Base-by-base conservation (phyloP, 1,140 invertebrate genomes). In the Anthonomus grandis region DNA sequence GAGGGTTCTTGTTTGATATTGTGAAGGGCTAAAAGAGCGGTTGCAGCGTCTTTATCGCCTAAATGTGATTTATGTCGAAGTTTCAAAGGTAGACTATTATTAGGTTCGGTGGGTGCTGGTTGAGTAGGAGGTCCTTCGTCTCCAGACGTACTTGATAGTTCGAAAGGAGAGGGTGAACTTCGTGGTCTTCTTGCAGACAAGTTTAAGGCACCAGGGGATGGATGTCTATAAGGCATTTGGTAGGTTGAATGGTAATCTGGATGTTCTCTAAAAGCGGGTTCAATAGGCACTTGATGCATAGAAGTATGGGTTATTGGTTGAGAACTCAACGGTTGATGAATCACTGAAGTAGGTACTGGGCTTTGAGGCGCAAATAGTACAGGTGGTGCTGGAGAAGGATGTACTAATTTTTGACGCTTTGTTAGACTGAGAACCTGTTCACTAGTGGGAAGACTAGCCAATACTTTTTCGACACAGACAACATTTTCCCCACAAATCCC, bases 21-120 rank as follows among this genome's bases (percentile, higher is more conserved):
- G 68, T 89, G 90, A 2, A 88, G 79, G 2, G 87, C 86, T 0
- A 90, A 76, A 3, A 90, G 78, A 0, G 88, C 86, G 62, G 81
- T 88, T 1, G 89, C 88, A 1, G 89, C 87, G 67, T 92, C 90
- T 65, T 91, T 91, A 70, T 93, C 90, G 0, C 90, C 89, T 38
- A 93, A 78, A 64, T 91, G 86, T n/a, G 86, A 87, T 72, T 95
- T 96, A 79, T 96, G 92, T 61, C 93, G 83, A 47, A 95, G 77
- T 73, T 95, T 95, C 62, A 93, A 84, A 0, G 93, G 93, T 58
- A 95, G 71, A 60, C 83, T 84, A 64, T 85, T 85, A 68, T 85
- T 81, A 10, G 63, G 57, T 65, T 59, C 73, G 27, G 49, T 59
- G 47, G 62, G 68, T 44, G 61, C 73, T 24, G 64, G 64, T 52